Percentiles rank a stretch among this genome's conserved stretches.
phyloP scores from a whole-genome alignment of 2,797 vertebrate genomes.

The Chaetophractus vellerosus region DNA sequence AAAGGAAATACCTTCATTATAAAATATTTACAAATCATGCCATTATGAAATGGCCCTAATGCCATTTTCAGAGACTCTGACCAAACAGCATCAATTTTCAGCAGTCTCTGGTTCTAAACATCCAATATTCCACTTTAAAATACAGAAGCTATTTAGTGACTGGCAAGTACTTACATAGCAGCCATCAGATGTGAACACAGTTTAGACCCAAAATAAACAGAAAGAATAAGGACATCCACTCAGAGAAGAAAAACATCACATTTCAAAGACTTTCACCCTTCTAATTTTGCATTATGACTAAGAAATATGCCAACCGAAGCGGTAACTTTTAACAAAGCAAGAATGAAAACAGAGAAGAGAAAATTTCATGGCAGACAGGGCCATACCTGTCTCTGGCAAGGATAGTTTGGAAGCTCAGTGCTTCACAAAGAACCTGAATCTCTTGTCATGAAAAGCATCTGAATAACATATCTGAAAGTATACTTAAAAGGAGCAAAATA shows the following conservation, averaged over 20 bases:
- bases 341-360: constrained; percentile 15
- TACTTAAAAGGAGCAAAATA: not conserved
- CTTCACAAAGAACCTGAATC: not conserved
- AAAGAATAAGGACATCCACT: constrained; percentile 48
- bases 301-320: constrained; percentile 64
- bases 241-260: constrained; percentile 64
- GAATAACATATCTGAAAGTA: not conserved
- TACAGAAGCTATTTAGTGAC: constrained; percentile 53
- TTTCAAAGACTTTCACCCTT: constrained; percentile 54
- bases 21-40: constrained; percentile 12
- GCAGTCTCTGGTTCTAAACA: constrained; percentile 55
- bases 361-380: constrained; percentile 29
- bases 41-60: constrained; percentile 46
- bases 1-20: constrained; percentile 8
- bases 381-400: constrained; percentile 7
- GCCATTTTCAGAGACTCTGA: constrained; percentile 46
- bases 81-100: constrained; percentile 45
- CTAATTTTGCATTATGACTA: constrained; percentile 59
- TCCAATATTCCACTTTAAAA: constrained; percentile 63
- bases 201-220: constrained; percentile 61
- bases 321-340: constrained; percentile 47
- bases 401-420: not conserved
- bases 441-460: not conserved
- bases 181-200: constrained; percentile 58
- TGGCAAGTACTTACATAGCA: constrained; percentile 51